These are phyloP conservation scores for Lordiphosa clarofinis DNA, from an alignment of 1,140 invertebrate genomes.

Conservation along the genomic window DNA sequence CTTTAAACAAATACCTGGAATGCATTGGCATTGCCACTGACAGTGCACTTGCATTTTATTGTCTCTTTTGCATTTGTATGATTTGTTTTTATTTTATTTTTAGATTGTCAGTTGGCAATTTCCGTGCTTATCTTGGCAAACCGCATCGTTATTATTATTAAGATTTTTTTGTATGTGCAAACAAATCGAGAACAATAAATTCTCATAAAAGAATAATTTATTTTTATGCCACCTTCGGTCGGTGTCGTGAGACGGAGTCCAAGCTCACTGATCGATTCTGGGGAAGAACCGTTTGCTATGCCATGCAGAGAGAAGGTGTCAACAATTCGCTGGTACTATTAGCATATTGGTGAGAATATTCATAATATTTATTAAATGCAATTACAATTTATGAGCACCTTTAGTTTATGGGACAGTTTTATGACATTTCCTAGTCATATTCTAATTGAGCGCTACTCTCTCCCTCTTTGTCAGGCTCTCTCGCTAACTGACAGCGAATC, in stretches of 20 bases:
- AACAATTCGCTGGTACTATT: not conserved
- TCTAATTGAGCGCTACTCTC: too few species aligned
- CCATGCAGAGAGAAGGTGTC: conserved; percentile 7
- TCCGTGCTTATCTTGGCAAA: conserved; percentile 22
- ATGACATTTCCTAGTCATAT: conserved; percentile 15
- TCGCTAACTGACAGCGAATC: too few species aligned
- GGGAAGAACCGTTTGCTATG: too few species aligned
- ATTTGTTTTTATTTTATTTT: conserved; percentile 33
- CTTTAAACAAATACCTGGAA: too few species aligned
- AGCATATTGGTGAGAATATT: too few species aligned
- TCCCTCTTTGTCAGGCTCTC: too few species aligned
- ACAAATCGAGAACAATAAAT: conserved; percentile 19
- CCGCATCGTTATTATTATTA: conserved; percentile 28
- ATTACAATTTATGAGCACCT: conserved; percentile 48
- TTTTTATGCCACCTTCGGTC: conserved; percentile 5
- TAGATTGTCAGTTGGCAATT: conserved; percentile 28
- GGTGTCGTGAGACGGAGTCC: too few species aligned
- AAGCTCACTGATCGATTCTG: too few species aligned
- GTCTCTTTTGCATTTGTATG: conserved; percentile 28
- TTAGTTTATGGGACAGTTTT: conserved; percentile 50
- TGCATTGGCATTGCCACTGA: too few species aligned
- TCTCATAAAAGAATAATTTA: conserved; percentile 40
- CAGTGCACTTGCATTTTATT: conserved; percentile 17
- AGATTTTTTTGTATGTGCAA: conserved; percentile 28
- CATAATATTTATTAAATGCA: conserved; percentile 61